phyloP scores from a whole-genome alignment of 2,888 invertebrate genomes.

The Stenodera caucasica region DNA sequence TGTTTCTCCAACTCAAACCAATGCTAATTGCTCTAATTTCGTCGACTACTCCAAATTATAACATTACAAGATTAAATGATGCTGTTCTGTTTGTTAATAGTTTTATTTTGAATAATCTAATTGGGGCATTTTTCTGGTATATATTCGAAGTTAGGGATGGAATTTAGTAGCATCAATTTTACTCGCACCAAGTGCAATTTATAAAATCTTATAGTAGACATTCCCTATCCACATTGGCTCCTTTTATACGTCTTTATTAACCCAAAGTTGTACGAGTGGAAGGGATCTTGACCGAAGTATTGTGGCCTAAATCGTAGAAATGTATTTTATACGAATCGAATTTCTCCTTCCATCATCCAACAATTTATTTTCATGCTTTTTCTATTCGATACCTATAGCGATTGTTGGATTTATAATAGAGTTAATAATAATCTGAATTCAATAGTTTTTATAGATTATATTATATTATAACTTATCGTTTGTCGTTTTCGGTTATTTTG shows the following conservation, averaged over 20 bases:
- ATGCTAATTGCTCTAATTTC: constrained; percentile 23
- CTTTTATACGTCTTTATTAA: constrained; percentile 48
- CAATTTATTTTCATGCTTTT: background rate
- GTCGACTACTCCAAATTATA: constrained; percentile 16
- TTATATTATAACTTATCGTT: too few relatives aligned
- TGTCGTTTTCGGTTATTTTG: too few relatives aligned
- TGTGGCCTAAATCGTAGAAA: constrained; percentile 9
- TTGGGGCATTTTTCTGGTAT: too few relatives aligned
- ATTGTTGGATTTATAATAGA: too few relatives aligned
- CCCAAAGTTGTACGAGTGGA: constrained; percentile 22
- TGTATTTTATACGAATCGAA: background rate
- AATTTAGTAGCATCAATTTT: constrained; percentile 48
- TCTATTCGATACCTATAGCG: too few relatives aligned
- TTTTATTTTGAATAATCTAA: background rate
- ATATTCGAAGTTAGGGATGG: constrained; percentile 40
- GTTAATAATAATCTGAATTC: background rate
- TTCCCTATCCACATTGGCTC: constrained; percentile 40
- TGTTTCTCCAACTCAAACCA: constrained; percentile 16
- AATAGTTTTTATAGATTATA: background rate
- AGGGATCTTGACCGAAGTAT: constrained; percentile 11
- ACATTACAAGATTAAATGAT: constrained; percentile 18
- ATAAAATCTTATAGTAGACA: constrained; percentile 45
- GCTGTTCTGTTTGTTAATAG: background rate
- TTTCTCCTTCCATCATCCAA: background rate
- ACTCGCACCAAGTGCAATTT: constrained; percentile 45